Evolutionary conservation across 2,888 invertebrate species (phyloP).

Genomic region (Lottia gigantea): DNA sequence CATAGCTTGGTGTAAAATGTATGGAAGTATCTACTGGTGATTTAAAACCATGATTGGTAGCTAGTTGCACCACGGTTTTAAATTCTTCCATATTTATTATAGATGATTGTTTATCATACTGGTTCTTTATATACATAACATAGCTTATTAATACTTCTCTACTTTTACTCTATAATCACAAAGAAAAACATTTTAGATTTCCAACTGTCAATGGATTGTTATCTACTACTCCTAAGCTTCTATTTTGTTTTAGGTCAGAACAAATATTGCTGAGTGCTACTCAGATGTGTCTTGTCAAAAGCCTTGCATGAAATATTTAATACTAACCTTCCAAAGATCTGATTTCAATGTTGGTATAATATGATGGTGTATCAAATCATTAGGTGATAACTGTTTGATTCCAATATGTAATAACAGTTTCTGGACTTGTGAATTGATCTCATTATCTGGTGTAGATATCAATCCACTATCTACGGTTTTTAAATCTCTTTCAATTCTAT

Average conservation of each 20-base stretch:
- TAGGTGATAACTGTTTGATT: conserved; percentile 52
- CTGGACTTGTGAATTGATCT: conserved; percentile 60
- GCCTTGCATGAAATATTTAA: too few relatives aligned
- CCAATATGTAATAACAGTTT: conserved; percentile 53
- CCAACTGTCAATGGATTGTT: too few relatives aligned
- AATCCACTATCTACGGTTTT: conserved; percentile 52
- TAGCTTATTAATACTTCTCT: conserved; percentile 52
- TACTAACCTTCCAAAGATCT: conserved; percentile 49
- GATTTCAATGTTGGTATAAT: conserved; percentile 59
- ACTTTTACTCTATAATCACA: conserved; percentile 42
- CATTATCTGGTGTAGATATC: conserved; percentile 49
- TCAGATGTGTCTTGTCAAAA: too few relatives aligned
- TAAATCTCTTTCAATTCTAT: conserved; percentile 54
- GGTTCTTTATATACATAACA: conserved; percentile 58
- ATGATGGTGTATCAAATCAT: conserved; percentile 62
- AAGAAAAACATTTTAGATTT: neutral
- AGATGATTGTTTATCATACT: conserved; percentile 45
- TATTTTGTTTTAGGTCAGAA: too few relatives aligned
- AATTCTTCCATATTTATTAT: conserved; percentile 54
- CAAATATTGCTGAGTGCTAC: too few relatives aligned
- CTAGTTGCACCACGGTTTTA: conserved; percentile 42
- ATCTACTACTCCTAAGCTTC: too few relatives aligned
- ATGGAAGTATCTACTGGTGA: conserved; percentile 47
- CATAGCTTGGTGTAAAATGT: conserved; percentile 57
- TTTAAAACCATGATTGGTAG: conserved; percentile 59